Conservation (phyloP, 2,888 invertebrate genomes). For the Eurytoma adleriae region DNA sequence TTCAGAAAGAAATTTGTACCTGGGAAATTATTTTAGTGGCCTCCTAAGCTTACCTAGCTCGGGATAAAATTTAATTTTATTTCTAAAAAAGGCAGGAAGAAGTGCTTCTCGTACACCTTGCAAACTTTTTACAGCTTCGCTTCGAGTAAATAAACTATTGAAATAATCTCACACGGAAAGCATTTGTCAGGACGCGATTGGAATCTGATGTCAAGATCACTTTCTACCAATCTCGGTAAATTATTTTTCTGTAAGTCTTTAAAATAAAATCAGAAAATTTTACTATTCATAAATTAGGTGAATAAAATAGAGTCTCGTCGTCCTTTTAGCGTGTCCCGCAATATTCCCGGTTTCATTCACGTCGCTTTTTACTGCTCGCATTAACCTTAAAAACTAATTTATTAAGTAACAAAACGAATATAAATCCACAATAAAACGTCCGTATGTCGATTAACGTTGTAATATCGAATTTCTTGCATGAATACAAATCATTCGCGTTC, state of each 20-base stretch:
- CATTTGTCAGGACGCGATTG: too few relatives aligned
- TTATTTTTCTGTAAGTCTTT: too few relatives aligned
- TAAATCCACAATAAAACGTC: slow-evolving; percentile 31
- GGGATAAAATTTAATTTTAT: background rate
- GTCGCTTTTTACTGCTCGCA: background rate
- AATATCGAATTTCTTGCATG: slow-evolving; percentile 30
- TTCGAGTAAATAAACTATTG: too few relatives aligned
- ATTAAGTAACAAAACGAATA: slow-evolving; percentile 43
- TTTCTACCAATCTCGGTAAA: too few relatives aligned
- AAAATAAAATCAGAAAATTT: too few relatives aligned
- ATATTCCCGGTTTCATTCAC: background rate
- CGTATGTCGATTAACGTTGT: slow-evolving; percentile 15
- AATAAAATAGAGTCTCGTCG: too few relatives aligned
- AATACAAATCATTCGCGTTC: slow-evolving; percentile 28
- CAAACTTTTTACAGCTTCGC: background rate
- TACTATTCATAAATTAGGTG: too few relatives aligned
- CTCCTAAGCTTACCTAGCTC: slow-evolving; percentile 11
- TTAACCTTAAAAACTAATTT: slow-evolving; percentile 19
- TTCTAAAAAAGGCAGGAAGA: background rate
- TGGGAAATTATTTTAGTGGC: slow-evolving; percentile 26
- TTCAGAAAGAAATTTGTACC: slow-evolving; percentile 34
- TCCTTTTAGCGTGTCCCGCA: too few relatives aligned
- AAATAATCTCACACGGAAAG: too few relatives aligned
- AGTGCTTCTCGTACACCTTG: too few relatives aligned
- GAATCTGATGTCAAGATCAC: too few relatives aligned